phyloP scores from a whole-genome alignment of 1,140 invertebrate genomes.

The Tribolium madens region DNA sequence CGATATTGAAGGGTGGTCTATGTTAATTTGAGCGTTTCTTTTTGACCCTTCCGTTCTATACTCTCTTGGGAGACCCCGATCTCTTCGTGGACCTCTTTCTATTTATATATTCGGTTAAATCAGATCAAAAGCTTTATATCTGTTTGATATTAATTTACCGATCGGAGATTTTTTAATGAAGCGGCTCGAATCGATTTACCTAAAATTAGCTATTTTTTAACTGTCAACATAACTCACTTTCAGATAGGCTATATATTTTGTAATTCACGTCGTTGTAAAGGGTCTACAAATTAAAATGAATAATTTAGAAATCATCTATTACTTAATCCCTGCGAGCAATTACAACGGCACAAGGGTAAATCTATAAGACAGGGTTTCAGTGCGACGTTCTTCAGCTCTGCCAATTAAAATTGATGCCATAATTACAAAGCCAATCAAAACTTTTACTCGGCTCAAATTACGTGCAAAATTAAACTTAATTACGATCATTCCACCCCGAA shows the following conservation, averaged over 20 bases:
- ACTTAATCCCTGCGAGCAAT: slow-evolving; percentile 62
- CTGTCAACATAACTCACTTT: slow-evolving; percentile 34
- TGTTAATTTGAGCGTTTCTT: slow-evolving; percentile 44
- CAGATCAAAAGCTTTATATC: slow-evolving; percentile 51
- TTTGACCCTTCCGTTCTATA: slow-evolving; percentile 45
- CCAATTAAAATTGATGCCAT: slow-evolving; percentile 64
- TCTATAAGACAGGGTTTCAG: slow-evolving; percentile 56
- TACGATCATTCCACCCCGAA: slow-evolving; percentile 50
- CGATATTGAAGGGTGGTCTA: slow-evolving; percentile 43
- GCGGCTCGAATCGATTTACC: not conserved
- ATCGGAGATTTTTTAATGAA: slow-evolving; percentile 34
- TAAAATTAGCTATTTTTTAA: slow-evolving; percentile 23
- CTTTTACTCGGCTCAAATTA: slow-evolving; percentile 60
- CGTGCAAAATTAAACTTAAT: slow-evolving; percentile 60
- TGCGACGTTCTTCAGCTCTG: slow-evolving; percentile 55
- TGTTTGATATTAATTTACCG: slow-evolving; percentile 57
- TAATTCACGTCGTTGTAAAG: slow-evolving; percentile 53
- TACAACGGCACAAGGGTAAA: slow-evolving; percentile 60
- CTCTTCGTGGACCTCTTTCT: slow-evolving; percentile 51
- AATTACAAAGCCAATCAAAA: slow-evolving; percentile 63
- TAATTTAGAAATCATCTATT: slow-evolving; percentile 63
- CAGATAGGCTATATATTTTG: slow-evolving; percentile 52
- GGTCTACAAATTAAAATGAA: slow-evolving; percentile 62
- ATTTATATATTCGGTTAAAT: slow-evolving; percentile 57
- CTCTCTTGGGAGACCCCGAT: slow-evolving; percentile 26